phyloP scores from a whole-genome alignment of 1,140 invertebrate species.

The Drosophila guanche region DNA sequence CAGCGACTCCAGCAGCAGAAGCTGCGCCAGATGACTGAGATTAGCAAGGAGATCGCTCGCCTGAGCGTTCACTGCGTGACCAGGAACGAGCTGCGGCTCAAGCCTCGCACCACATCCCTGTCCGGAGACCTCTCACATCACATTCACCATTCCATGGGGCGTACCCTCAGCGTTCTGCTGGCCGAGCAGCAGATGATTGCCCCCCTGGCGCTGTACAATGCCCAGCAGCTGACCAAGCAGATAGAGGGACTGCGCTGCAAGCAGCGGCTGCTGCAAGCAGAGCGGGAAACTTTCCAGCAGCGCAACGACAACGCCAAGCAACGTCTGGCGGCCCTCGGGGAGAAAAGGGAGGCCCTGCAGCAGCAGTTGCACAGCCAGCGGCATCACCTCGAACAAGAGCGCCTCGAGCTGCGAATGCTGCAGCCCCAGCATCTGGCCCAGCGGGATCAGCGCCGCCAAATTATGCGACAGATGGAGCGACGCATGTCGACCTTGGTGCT shows the following conservation, averaged over 20 bases:
- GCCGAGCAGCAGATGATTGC: slow-evolving; percentile 69
- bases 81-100: slow-evolving; percentile 61
- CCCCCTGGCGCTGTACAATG: slow-evolving; percentile 83
- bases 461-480: slow-evolving; percentile 61
- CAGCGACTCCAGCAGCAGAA: slow-evolving; percentile 76
- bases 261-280: slow-evolving; percentile 86
- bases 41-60: slow-evolving; percentile 73
- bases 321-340: slow-evolving; percentile 41
- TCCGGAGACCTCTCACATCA: slow-evolving; percentile 51
- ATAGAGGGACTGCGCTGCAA: slow-evolving; percentile 86
- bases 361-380: slow-evolving; percentile 34
- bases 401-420: slow-evolving; percentile 42
- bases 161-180: slow-evolving; percentile 68
- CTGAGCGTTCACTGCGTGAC: slow-evolving; percentile 75
- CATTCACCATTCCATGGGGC: slow-evolving; percentile 79
- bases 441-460: slow-evolving; percentile 49
- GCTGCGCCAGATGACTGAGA: slow-evolving; percentile 82
- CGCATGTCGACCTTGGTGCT: slow-evolving; percentile 81
- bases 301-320: slow-evolving; percentile 82
- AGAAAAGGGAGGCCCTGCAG: slow-evolving; percentile 41
- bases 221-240: slow-evolving; percentile 84
- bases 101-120: slow-evolving; percentile 61
- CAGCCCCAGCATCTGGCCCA: slow-evolving; percentile 31
- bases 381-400: slow-evolving; percentile 45
- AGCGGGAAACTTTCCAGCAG: slow-evolving; percentile 84